Conservation (phyloP, 1,140 invertebrate species). For the Orchesella cincta region DNA sequence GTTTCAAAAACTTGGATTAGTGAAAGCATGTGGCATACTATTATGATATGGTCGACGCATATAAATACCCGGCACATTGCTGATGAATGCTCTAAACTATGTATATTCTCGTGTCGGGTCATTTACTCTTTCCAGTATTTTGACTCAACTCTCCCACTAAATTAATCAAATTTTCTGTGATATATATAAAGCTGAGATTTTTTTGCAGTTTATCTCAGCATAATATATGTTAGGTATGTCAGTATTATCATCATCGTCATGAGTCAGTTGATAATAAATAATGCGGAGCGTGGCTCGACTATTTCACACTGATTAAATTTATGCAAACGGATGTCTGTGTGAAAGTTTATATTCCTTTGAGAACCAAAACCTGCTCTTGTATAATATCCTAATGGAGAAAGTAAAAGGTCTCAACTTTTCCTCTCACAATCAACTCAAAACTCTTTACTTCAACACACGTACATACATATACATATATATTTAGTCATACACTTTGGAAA, state of each 20-base stretch:
- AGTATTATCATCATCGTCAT: neutral
- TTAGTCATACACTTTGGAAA: too few relatives aligned
- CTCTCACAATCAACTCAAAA: too few relatives aligned
- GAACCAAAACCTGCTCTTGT: too few relatives aligned
- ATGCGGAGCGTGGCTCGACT: slow-evolving; percentile 5
- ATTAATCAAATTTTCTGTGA: neutral
- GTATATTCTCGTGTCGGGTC: too few relatives aligned
- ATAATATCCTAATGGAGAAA: neutral
- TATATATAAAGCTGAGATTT: neutral
- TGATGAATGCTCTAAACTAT: too few relatives aligned
- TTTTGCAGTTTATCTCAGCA: neutral
- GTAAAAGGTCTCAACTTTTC: neutral
- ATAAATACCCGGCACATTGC: too few relatives aligned
- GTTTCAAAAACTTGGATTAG: too few relatives aligned
- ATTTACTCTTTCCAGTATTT: neutral
- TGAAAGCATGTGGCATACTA: too few relatives aligned
- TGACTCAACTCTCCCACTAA: neutral
- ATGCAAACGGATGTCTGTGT: neutral
- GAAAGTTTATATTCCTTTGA: neutral
- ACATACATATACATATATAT: too few relatives aligned
- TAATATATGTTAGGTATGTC: neutral
- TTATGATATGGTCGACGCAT: neutral
- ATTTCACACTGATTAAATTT: slow-evolving; percentile 18
- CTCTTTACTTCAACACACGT: too few relatives aligned
- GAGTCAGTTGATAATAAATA: neutral